Evolutionary conservation across 2,888 invertebrate species (phyloP), one percentile per base, ranked within the genome.

Genomic region (Synergus gifuensis): DNA sequence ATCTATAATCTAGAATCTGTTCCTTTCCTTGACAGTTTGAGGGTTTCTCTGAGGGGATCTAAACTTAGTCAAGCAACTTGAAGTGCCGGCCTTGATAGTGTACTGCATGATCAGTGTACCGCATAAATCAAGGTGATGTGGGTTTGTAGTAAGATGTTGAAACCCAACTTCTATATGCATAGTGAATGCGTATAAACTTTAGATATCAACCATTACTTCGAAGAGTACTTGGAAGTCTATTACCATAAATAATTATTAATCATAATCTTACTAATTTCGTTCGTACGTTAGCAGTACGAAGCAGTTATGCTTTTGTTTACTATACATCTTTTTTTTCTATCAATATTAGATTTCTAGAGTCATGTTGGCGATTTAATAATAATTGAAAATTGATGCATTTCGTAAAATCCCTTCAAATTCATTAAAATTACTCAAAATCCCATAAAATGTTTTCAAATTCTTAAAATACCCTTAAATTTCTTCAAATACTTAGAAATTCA

Each of bases 11-110:
- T 62, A 62, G 62, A 62, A 62, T 62, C 62, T 62, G 62, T 62
- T 62, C 28, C 62, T 62, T 62, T 12, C 62, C 62, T 62, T 62
- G 62, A 28, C 62, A 62, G 62, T 62, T 28, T 28, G 62, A 22
- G 28, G 18, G 62, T 62, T 62, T 62, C 22, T 28, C 62, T 62
- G 12, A 62, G 62, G 5, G 62, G 62, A 62, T 62, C 22, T 62
- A 22, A 62, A 62, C 62, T 62, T 62, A 62, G 62, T 62, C 62
- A 62, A 62, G 62, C 18, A 62, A 62, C 62, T 62, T 62, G 62
- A 62, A 62, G 62, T 62, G 62, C 62, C 62, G 22, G 28, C 5
- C 62, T 62, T 62, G 62, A 62, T 62, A 62, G 62, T 22, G 22
- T 12, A 62, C 62, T 62, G 22, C 62, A 62, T 62, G 62, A 62